phyloP scores from a whole-genome alignment of 2,888 invertebrate species.

The Lasioglossum lativentre region DNA sequence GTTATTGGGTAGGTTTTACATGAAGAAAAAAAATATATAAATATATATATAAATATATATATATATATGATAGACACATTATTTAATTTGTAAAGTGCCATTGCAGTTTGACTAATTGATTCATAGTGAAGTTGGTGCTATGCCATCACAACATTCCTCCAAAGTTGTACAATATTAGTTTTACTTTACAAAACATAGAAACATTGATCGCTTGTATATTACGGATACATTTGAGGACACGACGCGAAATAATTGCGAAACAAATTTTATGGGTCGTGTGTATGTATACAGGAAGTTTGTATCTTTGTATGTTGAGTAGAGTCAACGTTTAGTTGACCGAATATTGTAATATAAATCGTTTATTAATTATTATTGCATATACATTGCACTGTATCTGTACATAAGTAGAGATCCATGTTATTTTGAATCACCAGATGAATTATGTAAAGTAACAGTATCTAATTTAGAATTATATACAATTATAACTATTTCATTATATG shows the following conservation, averaged over 20 bases:
- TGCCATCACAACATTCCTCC: conserved; percentile 85
- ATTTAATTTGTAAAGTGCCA: conserved; percentile 85
- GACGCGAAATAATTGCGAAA: conserved; percentile 60
- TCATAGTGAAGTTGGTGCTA: conserved; percentile 83
- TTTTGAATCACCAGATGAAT: conserved; percentile 83
- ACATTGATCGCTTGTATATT: conserved; percentile 73
- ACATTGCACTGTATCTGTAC: conserved; percentile 83
- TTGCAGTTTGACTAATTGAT: conserved; percentile 83
- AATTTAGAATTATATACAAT: conserved; percentile 84
- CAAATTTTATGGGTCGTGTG: conserved; percentile 76
- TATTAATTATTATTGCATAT: conserved; percentile 82
- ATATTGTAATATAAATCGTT: conserved; percentile 78
- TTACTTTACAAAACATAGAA: conserved; percentile 79
- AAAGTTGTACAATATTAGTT: conserved; percentile 85
- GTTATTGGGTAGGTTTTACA: conserved; percentile 84
- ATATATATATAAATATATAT: conserved; percentile 41
- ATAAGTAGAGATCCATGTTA: conserved; percentile 84
- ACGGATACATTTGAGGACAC: conserved; percentile 64
- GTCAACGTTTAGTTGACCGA: conserved; percentile 67
- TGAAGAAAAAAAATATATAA: conserved; percentile 70
- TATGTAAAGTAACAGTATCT: conserved; percentile 83
- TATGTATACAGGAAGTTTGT: conserved; percentile 80
- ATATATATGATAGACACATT: conserved; percentile 79
- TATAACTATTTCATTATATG: conserved; percentile 83
- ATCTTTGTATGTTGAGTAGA: conserved; percentile 83